Evolutionary conservation across 2,797 vertebrate species (phyloP), one percentile per base, ranked within the genome.

Genomic region (Discoglossus pictus): DNA sequence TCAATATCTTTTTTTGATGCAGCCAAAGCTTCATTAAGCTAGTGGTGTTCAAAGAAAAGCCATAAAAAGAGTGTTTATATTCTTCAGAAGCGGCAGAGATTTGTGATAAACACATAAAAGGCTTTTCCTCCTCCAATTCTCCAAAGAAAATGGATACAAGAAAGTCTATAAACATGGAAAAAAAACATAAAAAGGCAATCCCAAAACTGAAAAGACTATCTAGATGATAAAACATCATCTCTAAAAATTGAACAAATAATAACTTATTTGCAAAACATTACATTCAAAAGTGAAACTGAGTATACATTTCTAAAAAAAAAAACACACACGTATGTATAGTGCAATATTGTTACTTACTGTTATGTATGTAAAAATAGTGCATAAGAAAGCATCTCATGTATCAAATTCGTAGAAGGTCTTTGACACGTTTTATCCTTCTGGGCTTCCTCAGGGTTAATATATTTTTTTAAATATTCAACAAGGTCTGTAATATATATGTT

Each of bases 51-150:
- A 46, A 65, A 55, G 62, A 24, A 15, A 55, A 36, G n/a, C 34
- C 62, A 39, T 51, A 24, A 60, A 52, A 38, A 23, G 46, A 42
- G 9, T 18, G 13, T 68, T 58, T 52, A 36, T 17, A 36, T 5
- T 51, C 55, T 52, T 68, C 65, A 68, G 56, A 60, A 18, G 20
- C 1, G 2, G 17, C 25, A 51, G 16, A 43, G 17, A 35, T 50
- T 59, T 68, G 51, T 43, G 36, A 60, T 58, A 51, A 51, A 51
- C 21, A 39, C 35, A 58, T 66, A 40, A 48, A 58, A 68, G 52
- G 38, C 24, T 15, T 42, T 46, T 31, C 21, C 25, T 23, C 59
- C 53, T 42, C 11, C 50, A 51, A 21, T 10, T 23, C 18, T 16
- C 24, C 16, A 51, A 44, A 63, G 61, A 18, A 52, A 36, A 42